Conservation (phyloP, 2,797 vertebrate genomes). For the Peromyscus melanophrys region DNA sequence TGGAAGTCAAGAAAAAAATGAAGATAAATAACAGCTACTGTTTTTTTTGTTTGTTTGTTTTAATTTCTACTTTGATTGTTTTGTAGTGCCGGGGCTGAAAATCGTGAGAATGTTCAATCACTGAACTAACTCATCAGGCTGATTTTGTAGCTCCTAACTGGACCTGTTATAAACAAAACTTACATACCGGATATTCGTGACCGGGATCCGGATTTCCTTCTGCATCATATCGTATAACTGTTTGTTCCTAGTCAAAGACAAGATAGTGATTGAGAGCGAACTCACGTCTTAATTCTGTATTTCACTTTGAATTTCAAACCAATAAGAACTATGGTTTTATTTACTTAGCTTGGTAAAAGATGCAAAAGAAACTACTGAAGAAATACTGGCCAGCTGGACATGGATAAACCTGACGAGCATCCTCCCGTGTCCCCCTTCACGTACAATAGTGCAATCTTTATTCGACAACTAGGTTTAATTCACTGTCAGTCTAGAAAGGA, state of each 20-base stretch:
- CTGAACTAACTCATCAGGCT: not conserved
- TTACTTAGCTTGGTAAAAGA: constrained; percentile 52
- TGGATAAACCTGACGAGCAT: not conserved
- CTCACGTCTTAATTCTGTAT: not conserved
- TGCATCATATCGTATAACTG: constrained; percentile 95
- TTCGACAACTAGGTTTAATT: constrained; percentile 45
- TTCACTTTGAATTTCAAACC: constrained; percentile 29
- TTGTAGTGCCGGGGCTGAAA: not conserved
- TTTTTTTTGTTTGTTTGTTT: not conserved
- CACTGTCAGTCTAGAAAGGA: constrained; percentile 15
- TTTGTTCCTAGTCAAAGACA: constrained; percentile 93
- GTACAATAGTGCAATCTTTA: not conserved
- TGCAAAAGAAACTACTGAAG: constrained; percentile 45
- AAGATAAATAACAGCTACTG: not conserved
- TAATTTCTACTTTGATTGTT: not conserved
- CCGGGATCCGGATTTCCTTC: constrained; percentile 92
- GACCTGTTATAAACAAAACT: constrained; percentile 7
- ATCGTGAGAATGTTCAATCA: not conserved
- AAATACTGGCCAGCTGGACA: not conserved
- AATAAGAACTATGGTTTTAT: not conserved
- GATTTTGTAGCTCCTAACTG: constrained; percentile 24
- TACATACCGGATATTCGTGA: constrained; percentile 94
- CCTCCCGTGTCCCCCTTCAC: not conserved
- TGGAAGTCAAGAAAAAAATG: constrained; percentile 21
- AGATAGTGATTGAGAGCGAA: constrained; percentile 48